phyloP scores from a whole-genome alignment of 2,797 vertebrate genomes.

The Heliangelus exortis region DNA sequence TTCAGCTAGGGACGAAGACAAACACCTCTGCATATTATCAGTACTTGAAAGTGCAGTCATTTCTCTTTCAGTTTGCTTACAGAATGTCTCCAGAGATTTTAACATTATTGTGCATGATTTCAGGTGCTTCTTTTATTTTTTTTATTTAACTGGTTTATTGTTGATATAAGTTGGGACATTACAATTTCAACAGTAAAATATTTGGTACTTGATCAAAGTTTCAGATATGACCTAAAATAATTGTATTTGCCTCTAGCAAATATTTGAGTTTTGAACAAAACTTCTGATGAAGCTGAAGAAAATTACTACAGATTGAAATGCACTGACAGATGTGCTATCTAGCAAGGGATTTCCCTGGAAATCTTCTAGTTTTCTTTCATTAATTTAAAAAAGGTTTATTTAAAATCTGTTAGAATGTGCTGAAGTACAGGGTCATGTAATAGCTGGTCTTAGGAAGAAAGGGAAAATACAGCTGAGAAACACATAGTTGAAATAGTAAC shows the following conservation, averaged over 20 bases:
- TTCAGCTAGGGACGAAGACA: slow-evolving; percentile 61
- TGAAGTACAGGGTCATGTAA: background rate
- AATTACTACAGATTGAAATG: slow-evolving; percentile 33
- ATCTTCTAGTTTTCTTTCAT: slow-evolving; percentile 43
- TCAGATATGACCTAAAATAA: slow-evolving; percentile 32
- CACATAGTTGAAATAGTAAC: background rate
- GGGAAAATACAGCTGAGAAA: background rate
- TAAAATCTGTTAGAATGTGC: slow-evolving; percentile 43
- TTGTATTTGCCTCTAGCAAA: slow-evolving; percentile 67
- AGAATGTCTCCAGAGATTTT: slow-evolving; percentile 45
- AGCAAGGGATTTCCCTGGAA: slow-evolving; percentile 56
- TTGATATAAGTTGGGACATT: slow-evolving; percentile 38
- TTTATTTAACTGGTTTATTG: slow-evolving; percentile 10
- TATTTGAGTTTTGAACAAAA: slow-evolving; percentile 60
- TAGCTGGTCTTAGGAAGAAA: background rate
- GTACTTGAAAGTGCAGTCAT: slow-evolving; percentile 22
- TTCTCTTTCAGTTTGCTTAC: slow-evolving; percentile 33
- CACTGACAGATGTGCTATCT: slow-evolving; percentile 34
- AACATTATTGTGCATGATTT: background rate
- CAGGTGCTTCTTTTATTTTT: background rate
- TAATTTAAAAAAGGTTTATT: slow-evolving; percentile 53
- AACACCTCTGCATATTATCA: slow-evolving; percentile 44
- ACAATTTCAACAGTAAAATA: slow-evolving; percentile 35
- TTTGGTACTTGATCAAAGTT: slow-evolving; percentile 36
- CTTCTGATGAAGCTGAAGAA: slow-evolving; percentile 21